These are phyloP conservation scores for Picathartes gymnocephalus DNA, from an alignment of 2,113 vertebrate genomes.

Conservation along the genomic window DNA sequence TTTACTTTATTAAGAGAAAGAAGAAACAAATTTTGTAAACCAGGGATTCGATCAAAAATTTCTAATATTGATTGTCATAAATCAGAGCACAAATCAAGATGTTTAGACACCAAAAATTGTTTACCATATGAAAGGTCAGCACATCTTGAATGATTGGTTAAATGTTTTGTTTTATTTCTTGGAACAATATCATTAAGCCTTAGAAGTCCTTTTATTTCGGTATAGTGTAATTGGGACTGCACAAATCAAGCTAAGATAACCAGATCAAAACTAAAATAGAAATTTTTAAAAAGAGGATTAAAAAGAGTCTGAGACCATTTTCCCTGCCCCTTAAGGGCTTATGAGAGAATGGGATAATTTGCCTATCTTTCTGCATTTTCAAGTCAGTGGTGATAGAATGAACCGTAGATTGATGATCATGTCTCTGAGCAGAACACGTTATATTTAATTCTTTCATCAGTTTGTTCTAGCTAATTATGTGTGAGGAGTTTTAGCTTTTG, in stretches of 20 bases:
- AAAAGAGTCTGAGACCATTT: not conserved
- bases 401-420: conserved; percentile 30
- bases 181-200: not conserved
- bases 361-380: not conserved
- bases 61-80: not conserved
- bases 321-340: not conserved
- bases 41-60: not conserved
- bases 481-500: conserved; percentile 53
- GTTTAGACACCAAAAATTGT: not conserved
- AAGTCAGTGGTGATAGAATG: not conserved
- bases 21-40: not conserved
- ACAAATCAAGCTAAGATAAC: not conserved
- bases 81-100: not conserved
- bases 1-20: not conserved
- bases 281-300: not conserved
- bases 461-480: conserved; percentile 61
- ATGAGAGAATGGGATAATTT: not conserved
- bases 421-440: conserved; percentile 42
- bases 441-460: conserved; percentile 54
- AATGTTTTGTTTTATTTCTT: not conserved
- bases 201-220: not conserved
- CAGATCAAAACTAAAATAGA: not conserved
- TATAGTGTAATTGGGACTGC: not conserved
- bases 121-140: not conserved
- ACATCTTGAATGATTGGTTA: not conserved